Conservation (phyloP, 2,888 invertebrate genomes). For the Leptarthrus brevirostris region DNA sequence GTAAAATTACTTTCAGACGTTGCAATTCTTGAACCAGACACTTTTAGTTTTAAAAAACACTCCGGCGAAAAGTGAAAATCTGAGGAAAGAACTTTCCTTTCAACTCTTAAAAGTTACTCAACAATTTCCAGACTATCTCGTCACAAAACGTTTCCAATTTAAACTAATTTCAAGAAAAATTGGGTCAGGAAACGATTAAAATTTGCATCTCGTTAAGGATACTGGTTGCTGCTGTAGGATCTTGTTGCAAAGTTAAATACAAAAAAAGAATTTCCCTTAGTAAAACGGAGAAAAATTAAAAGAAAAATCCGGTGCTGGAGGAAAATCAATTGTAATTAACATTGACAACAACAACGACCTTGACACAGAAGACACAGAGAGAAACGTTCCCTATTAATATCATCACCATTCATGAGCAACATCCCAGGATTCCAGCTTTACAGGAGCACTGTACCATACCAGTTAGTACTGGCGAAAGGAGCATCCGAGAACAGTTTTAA, state of each 20-base stretch:
- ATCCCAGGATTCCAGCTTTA: too few relatives aligned
- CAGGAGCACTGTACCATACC: too few relatives aligned
- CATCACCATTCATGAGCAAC: conserved; percentile 16
- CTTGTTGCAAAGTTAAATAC: not conserved
- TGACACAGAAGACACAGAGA: conserved; percentile 51
- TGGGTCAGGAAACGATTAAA: conserved; percentile 51
- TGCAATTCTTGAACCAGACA: too few relatives aligned
- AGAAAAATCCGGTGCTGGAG: conserved; percentile 31
- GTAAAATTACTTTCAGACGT: too few relatives aligned
- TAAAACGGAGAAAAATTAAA: conserved; percentile 26
- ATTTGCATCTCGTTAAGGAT: conserved; percentile 51
- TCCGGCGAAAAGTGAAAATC: too few relatives aligned
- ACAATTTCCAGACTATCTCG: too few relatives aligned
- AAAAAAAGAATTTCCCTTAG: conserved; percentile 1
- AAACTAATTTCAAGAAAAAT: conserved; percentile 8
- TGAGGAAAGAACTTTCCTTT: too few relatives aligned
- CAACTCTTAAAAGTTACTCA: too few relatives aligned
- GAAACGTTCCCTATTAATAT: conserved; percentile 35
- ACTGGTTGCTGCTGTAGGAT: not conserved
- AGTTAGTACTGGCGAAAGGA: not conserved
- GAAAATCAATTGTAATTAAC: conserved; percentile 55
- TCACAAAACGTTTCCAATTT: too few relatives aligned
- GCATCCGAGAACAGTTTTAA: conserved; percentile 36
- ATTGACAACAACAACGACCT: conserved; percentile 55
- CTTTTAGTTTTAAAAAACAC: too few relatives aligned